A percentile compares a stretch with the other conserved stretches of the same genome.
Conservation (phyloP, 2,113 vertebrate species). For the Callopanchax toddi region DNA sequence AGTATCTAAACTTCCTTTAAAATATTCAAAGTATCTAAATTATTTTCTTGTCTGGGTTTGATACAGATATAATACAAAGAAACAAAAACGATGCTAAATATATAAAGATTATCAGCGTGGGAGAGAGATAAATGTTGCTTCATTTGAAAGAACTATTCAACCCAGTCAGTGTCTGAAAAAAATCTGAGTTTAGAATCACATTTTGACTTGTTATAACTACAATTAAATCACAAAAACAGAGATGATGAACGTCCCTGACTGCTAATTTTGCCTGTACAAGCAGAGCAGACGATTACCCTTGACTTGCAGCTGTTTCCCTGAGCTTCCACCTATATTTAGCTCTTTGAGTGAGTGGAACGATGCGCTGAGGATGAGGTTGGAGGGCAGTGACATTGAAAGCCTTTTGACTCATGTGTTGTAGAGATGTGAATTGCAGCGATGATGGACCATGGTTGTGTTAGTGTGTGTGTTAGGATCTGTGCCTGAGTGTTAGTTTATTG, state of each 20-base stretch:
- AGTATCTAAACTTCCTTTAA: no score
- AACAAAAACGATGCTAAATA: no score
- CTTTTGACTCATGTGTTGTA: slow-evolving; percentile 50
- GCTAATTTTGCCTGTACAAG: slow-evolving; percentile 29
- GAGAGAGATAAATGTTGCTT: slow-evolving; percentile 1
- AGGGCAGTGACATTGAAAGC: slow-evolving; percentile 59
- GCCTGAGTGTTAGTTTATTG: slow-evolving; percentile 19
- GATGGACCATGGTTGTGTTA: slow-evolving; percentile 24
- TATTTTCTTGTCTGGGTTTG: no score
- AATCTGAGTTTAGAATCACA: not conserved
- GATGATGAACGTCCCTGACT: slow-evolving; percentile 5
- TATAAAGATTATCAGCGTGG: not conserved
- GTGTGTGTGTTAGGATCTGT: not conserved
- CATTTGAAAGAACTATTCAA: no score
- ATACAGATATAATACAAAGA: no score
- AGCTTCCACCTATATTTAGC: slow-evolving; percentile 73
- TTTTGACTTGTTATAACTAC: not conserved
- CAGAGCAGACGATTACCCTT: slow-evolving; percentile 38
- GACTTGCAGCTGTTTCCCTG: slow-evolving; percentile 66
- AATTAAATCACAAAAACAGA: slow-evolving; percentile 1
- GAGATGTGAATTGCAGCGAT: slow-evolving; percentile 44
- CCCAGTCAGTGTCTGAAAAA: not conserved
- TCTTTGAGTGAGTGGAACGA: slow-evolving; percentile 63
- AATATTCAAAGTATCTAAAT: no score
- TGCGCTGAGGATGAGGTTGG: slow-evolving; percentile 56